Base-by-base conservation (phyloP, 2,113 vertebrate genomes). In the Columba janthina region DNA sequence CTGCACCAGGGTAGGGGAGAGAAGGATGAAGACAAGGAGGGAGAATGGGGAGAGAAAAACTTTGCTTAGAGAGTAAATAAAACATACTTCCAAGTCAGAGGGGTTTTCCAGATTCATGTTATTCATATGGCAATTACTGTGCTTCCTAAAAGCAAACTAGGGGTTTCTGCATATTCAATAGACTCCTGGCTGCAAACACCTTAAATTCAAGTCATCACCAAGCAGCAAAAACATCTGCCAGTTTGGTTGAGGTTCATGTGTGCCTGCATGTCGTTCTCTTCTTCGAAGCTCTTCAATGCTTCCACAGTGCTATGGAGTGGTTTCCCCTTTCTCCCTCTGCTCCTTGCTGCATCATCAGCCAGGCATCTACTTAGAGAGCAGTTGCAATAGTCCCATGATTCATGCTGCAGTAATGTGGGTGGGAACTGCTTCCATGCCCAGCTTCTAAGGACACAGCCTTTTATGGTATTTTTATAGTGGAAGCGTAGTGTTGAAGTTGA, bases 401-500 rank as follows among this genome's bases (percentile, higher is more conserved):
- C 97, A 97, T 16, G 76, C 94, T 34, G 85, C 75, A 97, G 70
- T 22, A 95, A 97, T 97, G 96, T 95, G 96, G 93, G 95, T 94
- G 97, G 97, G 96, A 95, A 65, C 85, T 75, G 92, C 88, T 96
- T 84, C 93, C 73, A 89, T 96, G 95, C 93, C 94, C 94, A 76
- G 89, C 64, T 93, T 71, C 54, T 85, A 82, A 92, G 95, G 95
- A 96, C 88, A 64, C 54, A 82, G 95, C 97, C 97, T 97, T 97
- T 97, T 97, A 97, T 97, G 97, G 97, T 95, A 74, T 95, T 97
- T 97, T 95, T 65, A 93, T 87, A 72, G 69, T 83, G 84, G 40
- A 40, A 40, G 40, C 13, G 40, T 40, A 40, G 40, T 40, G 40
- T 40, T 40, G 40, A 40, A 40, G 40, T 40, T 40, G 40, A 40